Base-by-base conservation (phyloP, 1,140 invertebrate genomes). In the Laupala kohalensis region DNA sequence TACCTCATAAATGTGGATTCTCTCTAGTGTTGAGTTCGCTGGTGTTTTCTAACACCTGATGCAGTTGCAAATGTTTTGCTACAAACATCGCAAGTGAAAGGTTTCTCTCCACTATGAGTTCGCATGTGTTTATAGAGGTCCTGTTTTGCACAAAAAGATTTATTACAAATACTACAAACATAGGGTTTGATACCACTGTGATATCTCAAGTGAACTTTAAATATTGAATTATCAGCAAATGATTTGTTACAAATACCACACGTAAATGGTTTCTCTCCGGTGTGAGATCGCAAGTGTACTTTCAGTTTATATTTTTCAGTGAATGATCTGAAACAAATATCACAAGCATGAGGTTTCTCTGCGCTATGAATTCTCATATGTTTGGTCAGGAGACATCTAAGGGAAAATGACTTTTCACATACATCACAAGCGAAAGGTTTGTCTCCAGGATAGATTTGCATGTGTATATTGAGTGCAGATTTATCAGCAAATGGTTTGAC, bases 401-500 rank as follows among this genome's bases (percentile, higher is more conserved):
- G 73, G 63, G 75, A 74, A 72, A 79, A 80, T 5, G 71, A 69
- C 73, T 78, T 78, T 1, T 73, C 73, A 72, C 78, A 79, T n/a
- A 75, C 69, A 6, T 71, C 62, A 69, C 79, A 80, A n/a, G 37
- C 69, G 70, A 77, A 78, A 13, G 77, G 77, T 37, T 76, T 76
- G 28, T 78, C 77, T 3, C 77, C 78, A 12, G 77, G 79, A 72
- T 80, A 79, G 4, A 75, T 74, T 1, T 76, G 74, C 24, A 77
- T 72, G 79, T 91, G 90, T 75, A 90, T 90, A 78, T 87, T 88
- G 19, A 91, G 81, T 78, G 90, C 89, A 64, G 85, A 88, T 75
- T 88, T 88, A 71, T 90, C 82, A 5, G n/a, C 69, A 69, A 77
- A 78, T 12, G 77, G 77, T 37, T 76, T 76, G 28, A 78, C 77